Base-by-base conservation (phyloP, 2,113 vertebrate genomes). In the Gadus chalcogrammus region DNA sequence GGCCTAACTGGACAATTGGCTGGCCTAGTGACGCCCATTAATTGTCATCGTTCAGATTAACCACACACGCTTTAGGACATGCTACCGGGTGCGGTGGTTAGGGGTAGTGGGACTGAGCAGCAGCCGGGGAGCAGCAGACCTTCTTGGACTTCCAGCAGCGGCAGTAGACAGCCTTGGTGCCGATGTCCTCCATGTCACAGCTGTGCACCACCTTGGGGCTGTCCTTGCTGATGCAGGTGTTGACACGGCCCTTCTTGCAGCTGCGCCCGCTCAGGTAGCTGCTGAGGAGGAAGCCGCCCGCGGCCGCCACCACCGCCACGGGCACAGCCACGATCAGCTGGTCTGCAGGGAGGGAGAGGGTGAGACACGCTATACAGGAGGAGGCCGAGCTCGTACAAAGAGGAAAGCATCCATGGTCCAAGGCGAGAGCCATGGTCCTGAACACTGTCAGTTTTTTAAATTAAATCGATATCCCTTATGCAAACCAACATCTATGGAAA, bases 121-220 rank as follows among this genome's bases (percentile, higher is more conserved):
- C 7, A 48, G 42, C 42, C 6, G 12, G 0, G 6, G 6, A 64
- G 22, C 15, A 22, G n/a, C 82, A 63, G 59, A 93, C 93, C 90
- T 92, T 93, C 72, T 91, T 91, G 24, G 93, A 93, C 79, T 88
- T 92, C 93, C 93, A 93, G 83, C 93, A 93, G 82, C 93, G 89
- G 75, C 93, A 93, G 88, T 91, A 93, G 55, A 91, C 90, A 0
- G 89, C 91, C 79, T 92, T 92, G 76, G 80, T 80, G 74, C 82
- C 86, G 4, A 93, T 88, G 79, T 93, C 93, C 77, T 93, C 93
- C 63, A 93, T 87, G 82, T 93, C 91, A 0, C 92, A 91, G 86
- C 89, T 92, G 88, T 93, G 91, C 63, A 93, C 91, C 77, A 93
- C 92, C 76, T 93, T 92, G 72, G 91, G 78, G 62, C 88, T 90